Evolutionary conservation across 2,113 vertebrate genomes (phyloP), one percentile per base, ranked within the genome.

Genomic region (Dermatemys mawii): DNA sequence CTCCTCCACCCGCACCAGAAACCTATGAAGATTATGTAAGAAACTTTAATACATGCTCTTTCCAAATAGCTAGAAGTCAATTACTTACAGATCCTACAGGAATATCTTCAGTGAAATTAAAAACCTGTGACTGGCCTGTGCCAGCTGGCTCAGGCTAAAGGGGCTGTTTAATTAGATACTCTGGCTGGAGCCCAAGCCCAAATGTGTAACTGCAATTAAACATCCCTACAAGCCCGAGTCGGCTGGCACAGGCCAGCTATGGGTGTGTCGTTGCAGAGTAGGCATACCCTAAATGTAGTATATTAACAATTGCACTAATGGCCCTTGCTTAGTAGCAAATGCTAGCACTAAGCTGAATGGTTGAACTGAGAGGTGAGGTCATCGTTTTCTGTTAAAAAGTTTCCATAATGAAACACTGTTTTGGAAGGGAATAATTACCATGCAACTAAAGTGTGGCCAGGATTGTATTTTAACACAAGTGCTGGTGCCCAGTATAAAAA

Each of bases 11-110:
- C 1, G 99, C 98, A 38, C 97, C 98, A 8, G 99, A 99, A 46
- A 95, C 97, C 82, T 99, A 99, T 5, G 99, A 99, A 46, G 99
- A 99, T 96, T 99, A 99, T 88, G 99, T 99, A 98, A 98, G 99
- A 90, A 95, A 57, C 88, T 87, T 73, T 46, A 90, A 92, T 27
- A 5, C 44, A 0, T 63, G 1, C 75, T 11, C 41, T n/a, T 85
- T 83, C 35, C 35, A 35, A 21, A 29, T 38, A 9, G 26, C 78
- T 85, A 54, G n/a, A 38, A 70, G 35, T 5, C 63, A 38, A 35
- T 60, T 60, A 60, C n/a, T 70, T 70, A 38, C 19, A 19, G 60
- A 67, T 67, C 60, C n/a, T 70, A 38, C 4, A 5, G n/a, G n/a
- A 19, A 70, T 11, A 10, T 70, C n/a, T 38, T 2, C 35, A 70